Base-by-base conservation (phyloP, 2,888 invertebrate species). In the Cactoblastis cactorum region DNA sequence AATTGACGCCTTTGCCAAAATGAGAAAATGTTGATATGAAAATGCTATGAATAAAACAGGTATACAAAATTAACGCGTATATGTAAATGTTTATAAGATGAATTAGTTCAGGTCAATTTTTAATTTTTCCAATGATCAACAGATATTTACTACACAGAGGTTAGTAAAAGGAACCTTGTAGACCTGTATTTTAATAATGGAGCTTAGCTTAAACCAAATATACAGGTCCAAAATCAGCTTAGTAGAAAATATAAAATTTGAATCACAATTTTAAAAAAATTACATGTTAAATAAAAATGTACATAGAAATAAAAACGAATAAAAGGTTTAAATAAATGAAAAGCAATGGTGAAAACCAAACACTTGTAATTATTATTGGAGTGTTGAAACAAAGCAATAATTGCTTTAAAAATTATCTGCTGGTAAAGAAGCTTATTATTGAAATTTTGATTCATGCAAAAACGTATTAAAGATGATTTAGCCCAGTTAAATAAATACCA, bases 371-470 rank as follows among this genome's bases (percentile, higher is more conserved):
- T 35, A 51, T 41, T 50, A 51, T 56, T 45, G 48, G 38, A 38
- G 54, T 53, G 41, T 53, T 62, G 48, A 50, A 53, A 34, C 8
- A 34, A 48, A 48, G 37, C 28, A 47, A 38, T 2, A 17, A 15
- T 32, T 43, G 43, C 43, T 43, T 32, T 17, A 6, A 28, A 43
- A 43, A 43, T 12, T 28, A 11, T 17, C 15, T 0, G 9, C 14
- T 14, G 41, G 14, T 41, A 17, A 43, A 43, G 17, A 41, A 37
- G 24, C 37, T 8, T 34, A 35, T 34, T 48, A 24, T 22, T 28
- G 17, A 45, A 45, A 57, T 55, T 58, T 57, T 47, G 51, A 58
- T 57, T 54, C 71, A 72, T 72, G 71, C 71, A 69, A 17, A 54
- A 51, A 45, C 49, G 53, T 53, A 50, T 49, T 15, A 24, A 18